These are phyloP conservation scores for Drosophila leonis DNA, from an alignment of 2,888 invertebrate species.

Conservation along the genomic window DNA sequence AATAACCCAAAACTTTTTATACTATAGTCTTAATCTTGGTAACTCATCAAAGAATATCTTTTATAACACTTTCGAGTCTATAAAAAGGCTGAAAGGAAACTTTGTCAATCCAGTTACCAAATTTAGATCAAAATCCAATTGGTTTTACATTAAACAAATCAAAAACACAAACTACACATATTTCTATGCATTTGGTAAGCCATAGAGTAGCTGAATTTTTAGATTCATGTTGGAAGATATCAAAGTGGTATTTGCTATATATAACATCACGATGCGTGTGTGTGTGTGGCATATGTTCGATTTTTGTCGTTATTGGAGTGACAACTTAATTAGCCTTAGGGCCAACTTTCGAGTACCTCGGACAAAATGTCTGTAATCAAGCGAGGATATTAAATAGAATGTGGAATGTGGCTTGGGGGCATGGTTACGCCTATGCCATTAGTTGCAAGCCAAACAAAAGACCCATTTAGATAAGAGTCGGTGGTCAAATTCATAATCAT, in stretches of 20 bases:
- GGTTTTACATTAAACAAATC: background rate
- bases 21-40: background rate
- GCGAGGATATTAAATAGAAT: slow-evolving; percentile 31
- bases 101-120: background rate
- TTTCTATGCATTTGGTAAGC: background rate
- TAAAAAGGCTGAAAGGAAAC: background rate
- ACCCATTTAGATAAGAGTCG: slow-evolving; percentile 77
- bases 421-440: slow-evolving; percentile 71
- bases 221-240: background rate
- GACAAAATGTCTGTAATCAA: slow-evolving; percentile 57
- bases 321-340: slow-evolving; percentile 66
- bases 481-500: slow-evolving; percentile 70
- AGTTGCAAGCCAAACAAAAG: slow-evolving; percentile 69
- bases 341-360: background rate
- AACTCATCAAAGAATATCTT: no score
- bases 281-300: slow-evolving; percentile 50
- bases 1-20: no score
- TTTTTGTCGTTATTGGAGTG: slow-evolving; percentile 51
- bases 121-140: background rate
- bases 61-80: background rate
- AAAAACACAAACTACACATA: background rate
- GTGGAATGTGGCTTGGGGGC: slow-evolving; percentile 3
- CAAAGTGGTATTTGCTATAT: slow-evolving; percentile 1
- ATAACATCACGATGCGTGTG: slow-evolving; percentile 8
- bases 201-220: no score